Conservation (phyloP, 2,888 invertebrate genomes). For the Folsomia manolachei region DNA sequence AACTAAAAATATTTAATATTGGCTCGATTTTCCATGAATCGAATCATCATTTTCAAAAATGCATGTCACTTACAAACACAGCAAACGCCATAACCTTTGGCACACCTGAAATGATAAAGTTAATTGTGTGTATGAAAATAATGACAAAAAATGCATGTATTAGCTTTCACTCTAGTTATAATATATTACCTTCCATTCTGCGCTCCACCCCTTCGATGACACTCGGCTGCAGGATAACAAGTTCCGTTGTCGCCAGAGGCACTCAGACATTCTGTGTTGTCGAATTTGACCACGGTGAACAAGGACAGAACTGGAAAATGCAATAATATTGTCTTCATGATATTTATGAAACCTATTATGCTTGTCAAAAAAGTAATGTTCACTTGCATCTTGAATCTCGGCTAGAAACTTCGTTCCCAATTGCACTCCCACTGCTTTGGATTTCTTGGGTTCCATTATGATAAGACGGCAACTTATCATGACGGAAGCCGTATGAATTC, state of each 20-base stretch:
- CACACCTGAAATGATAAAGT: too few relatives aligned
- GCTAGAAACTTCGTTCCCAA: constrained; percentile 36
- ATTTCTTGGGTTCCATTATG: constrained; percentile 10
- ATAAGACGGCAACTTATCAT: background rate
- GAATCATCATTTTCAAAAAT: background rate
- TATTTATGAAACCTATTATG: too few relatives aligned
- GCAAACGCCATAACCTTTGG: constrained; percentile 72
- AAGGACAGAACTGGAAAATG: constrained; percentile 68
- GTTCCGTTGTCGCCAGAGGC: constrained; percentile 79
- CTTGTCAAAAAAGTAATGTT: background rate
- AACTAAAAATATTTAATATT: constrained; percentile 59
- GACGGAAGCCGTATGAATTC: background rate
- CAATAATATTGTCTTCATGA: background rate
- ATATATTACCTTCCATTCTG: constrained; percentile 22
- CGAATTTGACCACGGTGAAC: constrained; percentile 75
- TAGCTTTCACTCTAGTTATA: too few relatives aligned
- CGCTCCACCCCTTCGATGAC: constrained; percentile 65
- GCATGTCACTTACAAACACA: constrained; percentile 65
- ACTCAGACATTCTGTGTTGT: constrained; percentile 71
- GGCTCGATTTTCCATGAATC: background rate
- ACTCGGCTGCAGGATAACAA: constrained; percentile 71
- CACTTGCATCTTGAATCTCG: constrained; percentile 35
- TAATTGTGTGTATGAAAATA: too few relatives aligned
- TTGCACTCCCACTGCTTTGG: constrained; percentile 15
- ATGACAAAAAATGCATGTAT: too few relatives aligned